A percentile compares a stretch with the other conserved stretches of the same genome.
Conservation (phyloP, 2,888 invertebrate genomes). For the Calameuta pallipes region DNA sequence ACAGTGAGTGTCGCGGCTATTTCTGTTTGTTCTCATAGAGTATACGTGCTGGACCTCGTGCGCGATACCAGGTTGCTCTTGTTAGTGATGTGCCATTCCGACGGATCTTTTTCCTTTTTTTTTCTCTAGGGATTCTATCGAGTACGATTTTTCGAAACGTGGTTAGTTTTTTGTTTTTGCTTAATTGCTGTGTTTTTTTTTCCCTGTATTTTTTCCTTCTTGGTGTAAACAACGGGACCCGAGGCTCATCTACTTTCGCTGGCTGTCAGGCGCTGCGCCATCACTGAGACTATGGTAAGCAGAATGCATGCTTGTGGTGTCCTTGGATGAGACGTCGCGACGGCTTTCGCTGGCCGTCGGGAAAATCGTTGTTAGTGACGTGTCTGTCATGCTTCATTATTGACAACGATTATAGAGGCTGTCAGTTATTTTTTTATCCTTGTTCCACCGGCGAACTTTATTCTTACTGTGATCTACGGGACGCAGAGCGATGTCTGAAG, state of each 20-base stretch:
- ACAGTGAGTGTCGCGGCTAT: neutral
- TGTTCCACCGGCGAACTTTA: neutral
- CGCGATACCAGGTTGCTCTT: neutral
- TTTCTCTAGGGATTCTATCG: neutral
- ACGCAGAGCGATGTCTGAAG: neutral
- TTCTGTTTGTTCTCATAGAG: neutral
- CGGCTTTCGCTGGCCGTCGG: neutral
- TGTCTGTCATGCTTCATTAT: neutral
- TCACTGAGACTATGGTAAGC: neutral
- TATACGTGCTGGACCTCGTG: neutral
- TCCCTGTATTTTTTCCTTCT: neutral
- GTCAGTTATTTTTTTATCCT: neutral
- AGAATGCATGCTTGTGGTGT: neutral
- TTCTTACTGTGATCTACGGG: neutral
- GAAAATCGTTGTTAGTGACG: neutral
- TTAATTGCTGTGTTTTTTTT: neutral
- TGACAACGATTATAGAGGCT: neutral
- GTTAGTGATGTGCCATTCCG: neutral
- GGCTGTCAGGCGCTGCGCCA: neutral
- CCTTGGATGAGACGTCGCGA: neutral
- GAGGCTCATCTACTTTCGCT: neutral
- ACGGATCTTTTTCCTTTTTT: neutral
- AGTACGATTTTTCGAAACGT: neutral
- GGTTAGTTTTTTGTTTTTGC: neutral
- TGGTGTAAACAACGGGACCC: neutral